Percentiles rank a stretch among this genome's conserved stretches.
These are phyloP conservation scores for Hippotragus niger DNA, from an alignment of 2,113 vertebrate species.

Conservation along the genomic window DNA sequence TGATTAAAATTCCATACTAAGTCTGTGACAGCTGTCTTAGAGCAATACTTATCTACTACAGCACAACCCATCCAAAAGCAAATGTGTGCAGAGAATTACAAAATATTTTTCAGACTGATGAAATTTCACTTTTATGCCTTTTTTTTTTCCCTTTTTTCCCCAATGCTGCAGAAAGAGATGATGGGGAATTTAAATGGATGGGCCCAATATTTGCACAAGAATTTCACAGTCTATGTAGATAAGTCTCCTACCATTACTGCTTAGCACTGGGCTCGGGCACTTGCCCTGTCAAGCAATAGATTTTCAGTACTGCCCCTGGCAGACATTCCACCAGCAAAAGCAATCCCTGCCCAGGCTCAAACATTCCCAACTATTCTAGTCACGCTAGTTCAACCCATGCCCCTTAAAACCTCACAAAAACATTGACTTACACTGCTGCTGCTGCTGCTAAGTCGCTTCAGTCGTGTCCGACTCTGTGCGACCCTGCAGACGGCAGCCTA, in stretches of 20 bases:
- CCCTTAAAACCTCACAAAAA: background rate
- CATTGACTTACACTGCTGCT: background rate
- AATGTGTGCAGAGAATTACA: background rate
- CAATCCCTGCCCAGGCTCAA: background rate
- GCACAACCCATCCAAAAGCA: background rate
- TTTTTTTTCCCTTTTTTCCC: background rate
- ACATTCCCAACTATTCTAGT: background rate
- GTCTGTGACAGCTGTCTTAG: background rate
- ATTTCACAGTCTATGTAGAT: background rate
- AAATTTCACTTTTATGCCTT: background rate
- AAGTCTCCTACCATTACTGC: background rate
- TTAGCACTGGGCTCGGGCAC: background rate
- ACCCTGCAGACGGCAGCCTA: too few relatives aligned
- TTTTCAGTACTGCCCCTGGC: background rate
- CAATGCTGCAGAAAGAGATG: background rate
- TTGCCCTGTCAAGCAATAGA: background rate
- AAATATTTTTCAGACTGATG: background rate
- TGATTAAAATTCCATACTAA: background rate
- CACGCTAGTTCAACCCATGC: background rate
- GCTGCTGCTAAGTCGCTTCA: too few relatives aligned
- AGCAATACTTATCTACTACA: background rate
- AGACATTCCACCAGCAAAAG: background rate
- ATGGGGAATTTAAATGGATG: conserved; percentile 3
- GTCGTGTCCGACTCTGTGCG: too few relatives aligned
- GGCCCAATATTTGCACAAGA: background rate